Evolutionary conservation across 2,888 invertebrate species (phyloP).

Genomic region (Kryphioiulus occultus): DNA sequence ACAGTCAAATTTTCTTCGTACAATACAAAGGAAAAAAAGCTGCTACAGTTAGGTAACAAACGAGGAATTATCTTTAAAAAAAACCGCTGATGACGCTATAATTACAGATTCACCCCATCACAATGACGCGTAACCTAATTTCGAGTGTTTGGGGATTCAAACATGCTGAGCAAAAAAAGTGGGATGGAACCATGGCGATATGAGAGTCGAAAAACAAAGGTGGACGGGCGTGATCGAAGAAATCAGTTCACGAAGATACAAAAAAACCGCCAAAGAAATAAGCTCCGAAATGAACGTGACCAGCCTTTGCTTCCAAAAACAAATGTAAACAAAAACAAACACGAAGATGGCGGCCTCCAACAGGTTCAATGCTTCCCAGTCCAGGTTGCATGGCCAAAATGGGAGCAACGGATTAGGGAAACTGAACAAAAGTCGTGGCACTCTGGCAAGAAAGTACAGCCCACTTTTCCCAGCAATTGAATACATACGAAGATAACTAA

Average conservation of each 20-base stretch:
- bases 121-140: background rate
- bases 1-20: background rate
- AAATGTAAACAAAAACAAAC: background rate
- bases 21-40: background rate
- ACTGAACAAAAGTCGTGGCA: background rate
- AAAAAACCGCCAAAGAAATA: background rate
- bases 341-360: background rate
- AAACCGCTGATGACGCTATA: too few species aligned
- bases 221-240: background rate
- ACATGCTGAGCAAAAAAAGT: background rate
- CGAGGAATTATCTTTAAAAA: background rate
- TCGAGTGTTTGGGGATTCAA: background rate
- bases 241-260: background rate
- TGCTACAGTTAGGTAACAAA: background rate
- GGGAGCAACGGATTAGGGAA: background rate
- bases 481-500: background rate
- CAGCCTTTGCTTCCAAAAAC: background rate
- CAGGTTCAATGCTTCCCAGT: background rate
- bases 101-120: background rate
- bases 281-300: background rate
- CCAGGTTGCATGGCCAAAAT: background rate
- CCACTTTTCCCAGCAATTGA: background rate
- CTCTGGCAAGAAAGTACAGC: background rate
- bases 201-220: background rate
- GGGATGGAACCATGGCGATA: background rate